Conservation (phyloP, 2,113 vertebrate species). For the Girardinichthys multiradiatus region DNA sequence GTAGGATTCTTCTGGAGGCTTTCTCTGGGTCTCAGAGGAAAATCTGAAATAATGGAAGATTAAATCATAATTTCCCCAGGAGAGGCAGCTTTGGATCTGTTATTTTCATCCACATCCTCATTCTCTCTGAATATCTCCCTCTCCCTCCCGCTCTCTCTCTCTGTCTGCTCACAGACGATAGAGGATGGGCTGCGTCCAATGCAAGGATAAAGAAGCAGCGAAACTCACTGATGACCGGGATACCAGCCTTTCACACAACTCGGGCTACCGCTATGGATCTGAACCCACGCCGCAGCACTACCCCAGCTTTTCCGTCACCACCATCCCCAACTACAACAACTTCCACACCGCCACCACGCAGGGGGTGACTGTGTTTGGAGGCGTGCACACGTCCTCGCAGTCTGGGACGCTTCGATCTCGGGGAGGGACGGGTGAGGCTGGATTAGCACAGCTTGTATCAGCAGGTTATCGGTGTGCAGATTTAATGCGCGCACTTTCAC, state of each 20-base stretch:
- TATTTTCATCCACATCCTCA: conserved; percentile 39
- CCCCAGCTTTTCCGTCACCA: conserved; percentile 94
- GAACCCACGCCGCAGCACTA: conserved; percentile 99
- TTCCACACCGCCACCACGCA: conserved; percentile 91
- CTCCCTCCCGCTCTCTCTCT: neutral
- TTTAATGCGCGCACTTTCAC: too few relatives aligned
- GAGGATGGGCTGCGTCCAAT: conserved; percentile 99
- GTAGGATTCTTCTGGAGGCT: conserved; percentile 49
- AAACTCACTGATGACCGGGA: conserved; percentile 98
- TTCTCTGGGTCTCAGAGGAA: conserved; percentile 58
- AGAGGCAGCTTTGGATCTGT: conserved; percentile 52
- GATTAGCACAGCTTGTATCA: neutral
- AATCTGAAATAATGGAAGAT: conserved; percentile 65
- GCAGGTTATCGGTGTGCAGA: too few relatives aligned
- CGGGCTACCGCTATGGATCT: conserved; percentile 97
- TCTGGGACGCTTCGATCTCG: conserved; percentile 94
- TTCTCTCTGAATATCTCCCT: conserved; percentile 17
- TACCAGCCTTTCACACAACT: conserved; percentile 93
- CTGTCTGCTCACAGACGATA: conserved; percentile 84
- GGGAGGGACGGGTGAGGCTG: conserved; percentile 88
- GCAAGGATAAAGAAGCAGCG: conserved; percentile 99
- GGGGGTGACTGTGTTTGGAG: conserved; percentile 95
- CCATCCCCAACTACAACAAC: conserved; percentile 99
- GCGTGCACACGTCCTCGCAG: conserved; percentile 96
- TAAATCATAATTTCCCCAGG: conserved; percentile 63